Base-by-base conservation (phyloP, 2,888 invertebrate genomes). In the Caenorhabditis plicata region DNA sequence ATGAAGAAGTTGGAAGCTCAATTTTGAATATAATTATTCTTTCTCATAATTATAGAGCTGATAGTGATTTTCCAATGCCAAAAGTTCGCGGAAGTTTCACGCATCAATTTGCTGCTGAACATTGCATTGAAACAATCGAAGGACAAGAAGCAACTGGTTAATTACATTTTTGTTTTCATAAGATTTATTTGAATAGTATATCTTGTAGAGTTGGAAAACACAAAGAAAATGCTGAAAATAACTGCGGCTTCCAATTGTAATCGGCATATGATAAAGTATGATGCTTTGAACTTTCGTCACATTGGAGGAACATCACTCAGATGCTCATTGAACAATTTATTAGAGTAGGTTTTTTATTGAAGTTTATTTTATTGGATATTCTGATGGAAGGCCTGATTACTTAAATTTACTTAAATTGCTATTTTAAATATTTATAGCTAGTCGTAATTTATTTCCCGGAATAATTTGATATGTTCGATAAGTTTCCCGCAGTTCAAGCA, bases 41-140 rank as follows among this genome's bases (percentile, higher is more conserved):
- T 9, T 19, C 36, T 19, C 19, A n/a, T 5, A 9, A 4, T 53
- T 64, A 19, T 44, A 68, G 68, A 55, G 72, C 66, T 23, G 92
- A 95, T 0, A 91, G 91, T 31, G 85, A 86, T 47, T 86, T 86
- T 74, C 81, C 80, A 36, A 80, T 84, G 32, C 84, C 86, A 2
- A 85, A 85, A 88, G 90, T 93, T 2, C 87, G 98, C 32, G 98
- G 98, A 82, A 95, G 95, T 74, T 98, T 99, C 83, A 95, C 99
- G 90, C 87, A 94, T 15, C 94, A 95, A 82, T 98, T 98, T 83
- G 90, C 93, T 1, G 90, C 90, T 48, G 90, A 90, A 80, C 50
- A 54, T 33, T 48, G 40, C 32, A 35, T 56, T 15, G 66, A 66
- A 7, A 41, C 56, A 0, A 54, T 51, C 1, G 65, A 64, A 29